Evolutionary conservation across 2,113 vertebrate species (phyloP), one percentile per base, ranked within the genome.

Genomic region (Oryzias curvinotus): DNA sequence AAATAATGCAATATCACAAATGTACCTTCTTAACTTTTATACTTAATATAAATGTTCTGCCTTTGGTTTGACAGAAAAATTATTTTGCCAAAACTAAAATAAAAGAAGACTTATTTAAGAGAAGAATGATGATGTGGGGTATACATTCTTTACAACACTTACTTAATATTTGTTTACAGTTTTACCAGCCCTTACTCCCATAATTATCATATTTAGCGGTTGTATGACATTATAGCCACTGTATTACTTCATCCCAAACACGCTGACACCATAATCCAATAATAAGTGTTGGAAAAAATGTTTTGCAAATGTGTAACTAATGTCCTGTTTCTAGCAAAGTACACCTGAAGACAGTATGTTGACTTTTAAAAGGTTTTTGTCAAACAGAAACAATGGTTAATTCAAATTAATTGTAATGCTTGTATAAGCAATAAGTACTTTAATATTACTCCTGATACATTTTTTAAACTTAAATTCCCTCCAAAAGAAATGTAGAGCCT

Each of bases 181-280:
- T 41, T 43, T 58, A 55, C 53, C 61, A 17, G 55, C 42, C 68
- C 50, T 52, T 55, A 76, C 41, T 36, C 52, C 65, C 36, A 49
- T 74, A 67, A 82, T 78, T 57, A 77, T 71, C 78, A 61, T 65
- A 73, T 84, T 76, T 76, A 72, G 80, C 70, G 75, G 82, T 60
- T 54, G 17, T 45, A 52, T 80, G 73, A 69, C 82, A 63, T 80
- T 75, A 81, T 44, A 50, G 60, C 56, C 57, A 47, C 36, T 14
- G 50, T 50, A 59, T 44, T 72, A 58, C 62, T 65, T 81, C 67
- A 59, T 66, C 48, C 52, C 68, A 75, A 68, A 77, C 68, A 54
- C 25, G 36, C 65, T 71, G 65, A 73, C 71, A 80, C 2, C 30
- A 26, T 73, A 73, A 81, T 75, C 68, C 78, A 67, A 44, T 66